Percentiles rank a stretch among this genome's conserved stretches.
These are phyloP conservation scores for Hirudo medicinalis DNA, from an alignment of 1,140 invertebrate genomes.

Conservation along the genomic window DNA sequence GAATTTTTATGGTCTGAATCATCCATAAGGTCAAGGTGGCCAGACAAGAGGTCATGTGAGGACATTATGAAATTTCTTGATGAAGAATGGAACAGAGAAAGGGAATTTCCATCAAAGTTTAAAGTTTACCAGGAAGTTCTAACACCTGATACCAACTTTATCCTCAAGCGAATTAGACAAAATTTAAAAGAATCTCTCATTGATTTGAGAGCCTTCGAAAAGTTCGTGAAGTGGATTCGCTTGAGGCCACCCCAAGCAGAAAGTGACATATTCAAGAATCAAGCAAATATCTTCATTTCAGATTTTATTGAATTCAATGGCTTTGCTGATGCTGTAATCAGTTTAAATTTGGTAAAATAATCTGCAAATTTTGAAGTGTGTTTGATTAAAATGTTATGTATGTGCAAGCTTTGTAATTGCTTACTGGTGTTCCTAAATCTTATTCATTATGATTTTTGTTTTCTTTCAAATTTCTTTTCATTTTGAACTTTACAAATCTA, in stretches of 20 bases:
- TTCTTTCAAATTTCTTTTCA: too few species aligned
- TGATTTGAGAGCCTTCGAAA: not conserved
- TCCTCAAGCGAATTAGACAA: not conserved
- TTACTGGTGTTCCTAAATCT: too few species aligned
- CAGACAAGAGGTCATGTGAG: not conserved
- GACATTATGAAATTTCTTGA: not conserved
- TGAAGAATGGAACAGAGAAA: not conserved
- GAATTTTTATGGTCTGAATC: not conserved
- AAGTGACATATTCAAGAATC: not conserved
- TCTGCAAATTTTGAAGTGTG: too few species aligned
- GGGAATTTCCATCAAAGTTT: not conserved
- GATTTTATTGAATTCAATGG: not conserved
- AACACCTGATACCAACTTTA: not conserved
- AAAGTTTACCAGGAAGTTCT: slow-evolving; percentile 6
- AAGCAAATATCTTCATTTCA: slow-evolving; percentile 6
- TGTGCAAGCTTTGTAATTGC: too few species aligned
- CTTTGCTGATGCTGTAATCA: slow-evolving; percentile 4
- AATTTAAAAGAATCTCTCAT: not conserved
- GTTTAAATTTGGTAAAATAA: not conserved
- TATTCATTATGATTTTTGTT: too few species aligned
- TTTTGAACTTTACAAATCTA: too few species aligned
- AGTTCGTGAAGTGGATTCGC: not conserved
- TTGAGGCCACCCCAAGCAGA: not conserved
- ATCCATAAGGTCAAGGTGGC: not conserved
- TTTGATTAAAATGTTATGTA: too few species aligned